These are phyloP conservation scores for Gorilla gorilla DNA, from an alignment of 2,113 vertebrate species.

Conservation along the genomic window DNA sequence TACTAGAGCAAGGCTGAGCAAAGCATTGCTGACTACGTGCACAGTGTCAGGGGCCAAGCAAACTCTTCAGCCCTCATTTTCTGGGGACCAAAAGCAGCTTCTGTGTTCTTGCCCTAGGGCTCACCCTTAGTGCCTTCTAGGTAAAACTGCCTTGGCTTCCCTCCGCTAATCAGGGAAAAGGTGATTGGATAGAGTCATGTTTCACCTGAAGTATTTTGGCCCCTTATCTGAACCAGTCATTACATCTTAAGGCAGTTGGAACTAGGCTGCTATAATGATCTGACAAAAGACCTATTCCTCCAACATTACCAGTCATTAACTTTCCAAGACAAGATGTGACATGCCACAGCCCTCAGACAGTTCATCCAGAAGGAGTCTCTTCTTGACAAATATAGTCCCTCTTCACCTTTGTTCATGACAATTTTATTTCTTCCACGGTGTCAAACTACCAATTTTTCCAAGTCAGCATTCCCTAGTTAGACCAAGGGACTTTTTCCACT, in stretches of 20 bases:
- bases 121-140: slow-evolving; percentile 27
- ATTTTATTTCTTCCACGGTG: slow-evolving; percentile 54
- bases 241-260: slow-evolving; percentile 59
- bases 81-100: not conserved
- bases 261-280: slow-evolving; percentile 62
- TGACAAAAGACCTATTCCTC: slow-evolving; percentile 71
- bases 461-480: slow-evolving; percentile 41
- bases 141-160: slow-evolving; percentile 15
- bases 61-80: slow-evolving; percentile 33
- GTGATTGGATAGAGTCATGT: slow-evolving; percentile 43
- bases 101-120: slow-evolving; percentile 14
- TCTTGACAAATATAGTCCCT: slow-evolving; percentile 73
- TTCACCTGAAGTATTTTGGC: slow-evolving; percentile 60
- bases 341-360: slow-evolving; percentile 61
- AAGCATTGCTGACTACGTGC: not conserved
- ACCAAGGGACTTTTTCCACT: slow-evolving; percentile 8
- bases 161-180: slow-evolving; percentile 26
- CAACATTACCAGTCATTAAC: slow-evolving; percentile 73
- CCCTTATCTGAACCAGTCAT: slow-evolving; percentile 53
- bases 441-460: slow-evolving; percentile 60
- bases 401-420: slow-evolving; percentile 72
- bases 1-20: not conserved
- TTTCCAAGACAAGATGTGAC: slow-evolving; percentile 63
- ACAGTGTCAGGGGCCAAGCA: not conserved
- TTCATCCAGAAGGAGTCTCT: slow-evolving; percentile 63